These are phyloP conservation scores for Rugalucina vietnamica DNA, from an alignment of 2,888 invertebrate species.

Conservation along the genomic window DNA sequence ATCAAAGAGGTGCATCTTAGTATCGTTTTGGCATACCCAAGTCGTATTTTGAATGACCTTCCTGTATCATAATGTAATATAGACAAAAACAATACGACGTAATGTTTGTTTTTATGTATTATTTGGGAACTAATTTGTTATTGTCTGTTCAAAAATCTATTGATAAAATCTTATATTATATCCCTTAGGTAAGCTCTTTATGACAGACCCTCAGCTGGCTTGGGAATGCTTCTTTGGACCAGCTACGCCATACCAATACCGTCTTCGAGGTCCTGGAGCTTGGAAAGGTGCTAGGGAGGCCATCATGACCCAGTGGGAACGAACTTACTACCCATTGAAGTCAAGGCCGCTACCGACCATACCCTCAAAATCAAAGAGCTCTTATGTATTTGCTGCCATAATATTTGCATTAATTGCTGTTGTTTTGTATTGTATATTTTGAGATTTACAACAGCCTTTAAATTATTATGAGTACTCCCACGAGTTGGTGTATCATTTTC, in stretches of 20 bases:
- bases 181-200: slow-evolving; percentile 67
- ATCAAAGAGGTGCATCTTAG: too few species aligned
- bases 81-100: too few species aligned
- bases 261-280: slow-evolving; percentile 83
- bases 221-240: slow-evolving; percentile 79
- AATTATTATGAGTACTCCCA: too few species aligned
- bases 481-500: too few species aligned
- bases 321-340: slow-evolving; percentile 66
- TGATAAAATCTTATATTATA: background rate
- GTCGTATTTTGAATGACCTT: too few species aligned
- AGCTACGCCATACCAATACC: slow-evolving; percentile 82
- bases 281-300: slow-evolving; percentile 84
- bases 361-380: background rate
- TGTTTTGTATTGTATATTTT: background rate
- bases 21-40: too few species aligned
- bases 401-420: background rate
- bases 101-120: too few species aligned
- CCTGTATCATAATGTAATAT: too few species aligned
- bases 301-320: slow-evolving; percentile 81
- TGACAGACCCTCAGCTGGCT: slow-evolving; percentile 76
- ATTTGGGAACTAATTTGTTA: too few species aligned
- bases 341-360: slow-evolving; percentile 48
- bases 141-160: background rate
- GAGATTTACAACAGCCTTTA: too few species aligned
- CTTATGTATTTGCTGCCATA: background rate